Evolutionary conservation across 2,797 vertebrate genomes (phyloP).

Genomic region (Pitangus sulphuratus): DNA sequence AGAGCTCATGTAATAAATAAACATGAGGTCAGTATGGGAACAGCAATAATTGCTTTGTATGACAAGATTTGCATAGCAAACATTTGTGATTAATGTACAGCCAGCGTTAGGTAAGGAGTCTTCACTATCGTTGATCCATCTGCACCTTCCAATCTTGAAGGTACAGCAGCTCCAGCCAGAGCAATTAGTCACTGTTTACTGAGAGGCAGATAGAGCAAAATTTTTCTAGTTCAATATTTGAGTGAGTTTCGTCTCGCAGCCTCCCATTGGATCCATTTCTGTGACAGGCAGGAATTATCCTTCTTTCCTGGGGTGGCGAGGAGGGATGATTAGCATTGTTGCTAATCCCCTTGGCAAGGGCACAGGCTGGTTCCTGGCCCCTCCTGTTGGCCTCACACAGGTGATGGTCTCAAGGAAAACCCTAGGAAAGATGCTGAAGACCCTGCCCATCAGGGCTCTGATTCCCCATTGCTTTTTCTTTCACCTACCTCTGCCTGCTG

Average conservation of each 20-base stretch:
- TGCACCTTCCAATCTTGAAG: slow-evolving; percentile 53
- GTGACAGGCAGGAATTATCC: not conserved
- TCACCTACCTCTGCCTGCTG: not conserved
- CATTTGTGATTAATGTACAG: slow-evolving; percentile 67
- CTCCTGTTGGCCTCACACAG: not conserved
- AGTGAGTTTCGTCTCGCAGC: slow-evolving; percentile 35
- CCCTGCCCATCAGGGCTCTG: not conserved
- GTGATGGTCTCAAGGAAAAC: not conserved
- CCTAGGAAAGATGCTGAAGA: not conserved
- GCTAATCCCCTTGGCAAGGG: not conserved
- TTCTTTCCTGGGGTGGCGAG: not conserved
- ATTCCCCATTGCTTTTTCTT: not conserved
- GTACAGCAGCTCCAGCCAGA: slow-evolving; percentile 16
- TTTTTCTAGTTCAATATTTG: slow-evolving; percentile 67
- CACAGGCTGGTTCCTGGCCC: not conserved
- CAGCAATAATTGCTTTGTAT: slow-evolving; percentile 67
- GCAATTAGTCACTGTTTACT: slow-evolving; percentile 66
- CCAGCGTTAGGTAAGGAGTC: slow-evolving; percentile 14
- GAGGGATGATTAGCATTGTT: not conserved
- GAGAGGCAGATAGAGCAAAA: slow-evolving; percentile 36
- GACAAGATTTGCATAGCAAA: slow-evolving; percentile 76
- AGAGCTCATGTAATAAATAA: slow-evolving; percentile 71
- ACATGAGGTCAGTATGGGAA: slow-evolving; percentile 69
- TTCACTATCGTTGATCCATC: slow-evolving; percentile 17
- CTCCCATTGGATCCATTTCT: slow-evolving; percentile 3